Evolutionary conservation across 1,140 invertebrate species (phyloP), one percentile per base, ranked within the genome.

Genomic region (Sogatella furcifera): DNA sequence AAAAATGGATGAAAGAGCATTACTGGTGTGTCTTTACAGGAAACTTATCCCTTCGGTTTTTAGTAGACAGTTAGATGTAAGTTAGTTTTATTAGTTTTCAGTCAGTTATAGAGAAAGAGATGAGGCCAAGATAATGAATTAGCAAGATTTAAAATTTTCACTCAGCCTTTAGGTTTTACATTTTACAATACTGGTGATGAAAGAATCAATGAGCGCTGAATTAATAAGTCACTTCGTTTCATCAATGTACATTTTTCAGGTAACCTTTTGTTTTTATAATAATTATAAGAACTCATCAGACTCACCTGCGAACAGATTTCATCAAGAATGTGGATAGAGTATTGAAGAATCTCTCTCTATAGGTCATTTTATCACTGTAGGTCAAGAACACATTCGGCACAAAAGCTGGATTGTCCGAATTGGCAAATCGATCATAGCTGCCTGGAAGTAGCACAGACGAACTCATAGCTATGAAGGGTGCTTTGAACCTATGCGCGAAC

Each of bases 401-500:
- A 19, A 52, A 22, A 1, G 62, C 44, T 8, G 64, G 60, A 15
- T 57, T 58, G n/a, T 44, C 22, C 10, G 59, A 44, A 34, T 63
- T 62, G 5, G 52, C 60, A n/a, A 62, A 15, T 44, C 77, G 71
- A 14, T 73, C 70, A 43, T 77, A 77, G 58, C 80, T 75, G 80
- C 80, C 85, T 14, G 81, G 74, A 75, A 84, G 78, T 21, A 81
- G 61, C 13, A 76, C 72, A 52, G 78, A 77, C 6, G 81, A 79
- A 60, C 75, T 76, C 5, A 80, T 63, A 0, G 74, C 72, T 3
- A 88, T 79, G 10, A 81, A 75, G 0, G 84, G 85, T 4, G 79
- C 79, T 57, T 81, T 72, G 21, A 84, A 76, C 28, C 52, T 60
- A 43, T 67, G 57, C 9, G 56, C 65, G 21, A 69, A 63, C 14